phyloP scores from a whole-genome alignment of 1,140 invertebrate species.

The Papilio polyxenes region DNA sequence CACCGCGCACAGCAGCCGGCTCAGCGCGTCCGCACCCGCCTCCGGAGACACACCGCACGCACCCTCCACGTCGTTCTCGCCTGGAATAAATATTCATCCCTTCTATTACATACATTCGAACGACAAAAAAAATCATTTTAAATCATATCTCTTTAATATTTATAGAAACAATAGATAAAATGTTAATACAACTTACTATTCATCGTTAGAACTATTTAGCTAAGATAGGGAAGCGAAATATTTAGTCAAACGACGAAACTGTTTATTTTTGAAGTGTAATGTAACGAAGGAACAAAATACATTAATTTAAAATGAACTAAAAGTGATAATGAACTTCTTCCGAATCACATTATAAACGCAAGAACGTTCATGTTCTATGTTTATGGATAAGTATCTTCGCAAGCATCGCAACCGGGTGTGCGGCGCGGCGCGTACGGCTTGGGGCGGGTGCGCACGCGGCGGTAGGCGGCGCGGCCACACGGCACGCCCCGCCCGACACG shows the following conservation, averaged over 20 bases:
- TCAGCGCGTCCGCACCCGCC: constrained; percentile 55
- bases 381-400: constrained; percentile 37
- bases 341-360: constrained; percentile 30
- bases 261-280: constrained; percentile 24
- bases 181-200: constrained; percentile 30
- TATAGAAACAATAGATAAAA: not conserved
- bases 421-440: constrained; percentile 43
- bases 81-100: constrained; percentile 43
- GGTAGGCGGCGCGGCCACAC: constrained; percentile 42
- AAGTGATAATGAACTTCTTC: constrained; percentile 26
- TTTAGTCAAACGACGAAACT: constrained; percentile 9
- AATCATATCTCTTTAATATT: not conserved
- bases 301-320: constrained; percentile 37
- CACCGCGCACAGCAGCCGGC: constrained; percentile 60
- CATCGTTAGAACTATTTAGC: not conserved
- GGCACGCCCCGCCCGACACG: constrained; percentile 36
- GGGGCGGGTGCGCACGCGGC: constrained; percentile 43
- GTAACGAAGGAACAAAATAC: constrained; percentile 26
- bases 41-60: constrained; percentile 41
- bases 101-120: not conserved
- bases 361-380: constrained; percentile 29
- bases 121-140: not conserved
- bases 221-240: not conserved
- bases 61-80: constrained; percentile 71
- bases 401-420: constrained; percentile 44